These are phyloP conservation scores for Mythimna lalbum DNA, from an alignment of 2,888 invertebrate genomes.

Conservation along the genomic window DNA sequence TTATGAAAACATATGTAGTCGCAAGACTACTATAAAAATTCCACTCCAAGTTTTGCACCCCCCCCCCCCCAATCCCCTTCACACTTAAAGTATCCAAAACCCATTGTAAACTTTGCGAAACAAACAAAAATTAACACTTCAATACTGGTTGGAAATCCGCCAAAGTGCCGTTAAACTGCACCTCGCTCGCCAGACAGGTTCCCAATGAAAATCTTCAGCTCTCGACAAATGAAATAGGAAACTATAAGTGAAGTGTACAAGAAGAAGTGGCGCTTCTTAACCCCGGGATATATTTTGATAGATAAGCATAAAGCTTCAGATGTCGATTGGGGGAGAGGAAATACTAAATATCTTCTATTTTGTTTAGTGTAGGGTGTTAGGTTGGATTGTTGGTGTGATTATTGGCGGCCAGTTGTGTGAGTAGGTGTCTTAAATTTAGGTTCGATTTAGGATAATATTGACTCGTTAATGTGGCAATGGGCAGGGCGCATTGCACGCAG, in stretches of 20 bases:
- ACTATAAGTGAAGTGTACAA: slow-evolving; percentile 61
- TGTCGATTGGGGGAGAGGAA: slow-evolving; percentile 7
- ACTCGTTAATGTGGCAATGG: no score
- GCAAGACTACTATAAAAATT: neutral
- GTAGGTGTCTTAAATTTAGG: neutral
- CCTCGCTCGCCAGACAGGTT: slow-evolving; percentile 36
- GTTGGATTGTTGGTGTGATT: neutral
- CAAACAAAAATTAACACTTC: slow-evolving; percentile 58
- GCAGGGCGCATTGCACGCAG: no score
- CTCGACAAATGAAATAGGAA: slow-evolving; percentile 68
- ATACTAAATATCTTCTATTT: slow-evolving; percentile 28
- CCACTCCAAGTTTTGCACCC: no score
- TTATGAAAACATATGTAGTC: neutral
- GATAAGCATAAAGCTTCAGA: slow-evolving; percentile 34
- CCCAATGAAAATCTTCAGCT: slow-evolving; percentile 48
- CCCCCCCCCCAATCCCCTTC: no score
- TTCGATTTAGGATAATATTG: neutral
- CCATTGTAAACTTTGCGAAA: slow-evolving; percentile 35
- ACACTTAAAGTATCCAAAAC: slow-evolving; percentile 20
- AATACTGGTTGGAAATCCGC: slow-evolving; percentile 51
- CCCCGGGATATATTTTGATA: slow-evolving; percentile 58
- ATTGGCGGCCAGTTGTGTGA: neutral
- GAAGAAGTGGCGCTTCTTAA: slow-evolving; percentile 26
- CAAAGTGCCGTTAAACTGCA: slow-evolving; percentile 50
- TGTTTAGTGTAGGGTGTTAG: neutral